Evolutionary conservation across 2,888 invertebrate genomes (phyloP).

Genomic region (Timema podura): DNA sequence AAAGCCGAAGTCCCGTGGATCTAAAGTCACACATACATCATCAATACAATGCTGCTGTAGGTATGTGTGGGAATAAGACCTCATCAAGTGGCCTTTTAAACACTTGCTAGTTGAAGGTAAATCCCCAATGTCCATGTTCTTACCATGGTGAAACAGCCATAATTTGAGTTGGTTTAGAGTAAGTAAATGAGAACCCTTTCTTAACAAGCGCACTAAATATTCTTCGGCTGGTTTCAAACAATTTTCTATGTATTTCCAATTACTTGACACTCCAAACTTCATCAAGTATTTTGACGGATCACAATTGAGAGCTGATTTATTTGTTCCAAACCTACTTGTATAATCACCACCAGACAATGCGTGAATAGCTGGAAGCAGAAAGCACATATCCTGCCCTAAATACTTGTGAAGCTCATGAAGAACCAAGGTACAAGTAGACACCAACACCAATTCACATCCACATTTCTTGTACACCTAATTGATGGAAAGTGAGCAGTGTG

Average conservation of each 20-base stretch:
- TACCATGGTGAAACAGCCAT: neutral
- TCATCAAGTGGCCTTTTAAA: neutral
- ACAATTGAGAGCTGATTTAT: neutral
- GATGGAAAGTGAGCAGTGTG: too few relatives aligned
- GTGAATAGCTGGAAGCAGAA: neutral
- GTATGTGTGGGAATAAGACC: neutral
- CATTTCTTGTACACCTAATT: too few relatives aligned
- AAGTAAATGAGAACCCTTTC: neutral
- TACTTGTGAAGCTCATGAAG: too few relatives aligned
- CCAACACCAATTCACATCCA: too few relatives aligned
- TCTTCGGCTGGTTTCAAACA: neutral
- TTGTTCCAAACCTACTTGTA: neutral
- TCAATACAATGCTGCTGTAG: constrained; percentile 6
- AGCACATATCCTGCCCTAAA: neutral
- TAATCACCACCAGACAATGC: neutral
- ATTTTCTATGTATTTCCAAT: too few relatives aligned
- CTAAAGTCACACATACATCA: neutral
- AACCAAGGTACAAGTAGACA: too few relatives aligned
- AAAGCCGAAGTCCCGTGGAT: neutral
- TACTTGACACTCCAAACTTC: neutral
- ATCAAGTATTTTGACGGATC: neutral
- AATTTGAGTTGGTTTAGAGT: neutral
- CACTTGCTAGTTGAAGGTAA: neutral
- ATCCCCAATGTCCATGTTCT: neutral
- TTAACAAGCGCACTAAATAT: neutral